Percentiles rank a stretch among this genome's conserved stretches.
Conservation (phyloP, 2,113 vertebrate genomes). For the Meleagris gallopavo region DNA sequence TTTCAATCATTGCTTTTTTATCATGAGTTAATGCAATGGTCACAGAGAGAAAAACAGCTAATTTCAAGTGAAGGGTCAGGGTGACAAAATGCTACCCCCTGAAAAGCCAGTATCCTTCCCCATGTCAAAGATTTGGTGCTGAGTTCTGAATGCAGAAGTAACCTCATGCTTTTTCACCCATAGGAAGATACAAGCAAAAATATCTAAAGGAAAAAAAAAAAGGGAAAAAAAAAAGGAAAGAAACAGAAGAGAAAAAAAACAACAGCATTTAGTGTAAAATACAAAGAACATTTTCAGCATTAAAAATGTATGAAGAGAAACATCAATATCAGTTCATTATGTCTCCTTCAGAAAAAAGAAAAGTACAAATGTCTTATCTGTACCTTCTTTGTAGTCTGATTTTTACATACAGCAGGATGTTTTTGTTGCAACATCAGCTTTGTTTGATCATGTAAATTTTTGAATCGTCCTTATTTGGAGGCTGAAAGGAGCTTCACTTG, state of each 20-base stretch:
- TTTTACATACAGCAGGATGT: constrained; percentile 38
- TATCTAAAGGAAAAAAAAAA: background rate
- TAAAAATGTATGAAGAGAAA: constrained; percentile 55
- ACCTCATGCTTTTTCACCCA: background rate
- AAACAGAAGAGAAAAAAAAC: background rate
- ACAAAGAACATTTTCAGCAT: constrained; percentile 29
- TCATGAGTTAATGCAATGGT: background rate
- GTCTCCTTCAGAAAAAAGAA: background rate
- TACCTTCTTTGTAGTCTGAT: constrained; percentile 31
- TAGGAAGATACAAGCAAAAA: background rate
- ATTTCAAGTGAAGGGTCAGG: background rate
- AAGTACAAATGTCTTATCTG: constrained; percentile 50
- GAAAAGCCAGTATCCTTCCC: background rate
- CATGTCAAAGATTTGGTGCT: background rate
- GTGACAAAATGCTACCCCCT: background rate
- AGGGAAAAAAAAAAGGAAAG: background rate
- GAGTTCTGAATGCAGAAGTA: background rate
- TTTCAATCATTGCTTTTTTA: background rate
- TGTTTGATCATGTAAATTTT: constrained; percentile 12
- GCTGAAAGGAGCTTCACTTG: background rate
- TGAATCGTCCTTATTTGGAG: background rate
- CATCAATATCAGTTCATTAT: constrained; percentile 41
- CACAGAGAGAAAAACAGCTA: background rate
- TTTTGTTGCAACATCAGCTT: constrained; percentile 52
- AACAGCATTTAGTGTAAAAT: constrained; percentile 27